These are phyloP conservation scores for Apodemus agrarius DNA, from an alignment of 2,797 vertebrate species.

Conservation along the genomic window DNA sequence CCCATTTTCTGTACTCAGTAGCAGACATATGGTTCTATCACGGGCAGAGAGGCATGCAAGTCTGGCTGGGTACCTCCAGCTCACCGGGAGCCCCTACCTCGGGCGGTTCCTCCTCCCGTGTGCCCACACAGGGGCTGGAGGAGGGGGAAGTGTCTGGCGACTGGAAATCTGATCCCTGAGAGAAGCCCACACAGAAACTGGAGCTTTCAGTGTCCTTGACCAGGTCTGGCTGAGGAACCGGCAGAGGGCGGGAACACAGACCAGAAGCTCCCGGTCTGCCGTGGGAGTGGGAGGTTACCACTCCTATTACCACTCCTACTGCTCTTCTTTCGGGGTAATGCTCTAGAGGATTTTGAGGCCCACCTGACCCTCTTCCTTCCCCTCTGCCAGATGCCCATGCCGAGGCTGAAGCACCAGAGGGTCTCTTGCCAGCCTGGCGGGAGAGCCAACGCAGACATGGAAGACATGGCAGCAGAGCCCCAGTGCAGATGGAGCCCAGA, in stretches of 20 bases:
- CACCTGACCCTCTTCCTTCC: not conserved
- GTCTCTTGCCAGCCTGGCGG: not conserved
- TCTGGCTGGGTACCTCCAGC: not conserved
- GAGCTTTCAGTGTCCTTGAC: slow-evolving; percentile 70
- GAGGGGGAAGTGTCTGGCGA: slow-evolving; percentile 69
- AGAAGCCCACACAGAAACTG: slow-evolving; percentile 68
- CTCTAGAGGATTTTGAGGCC: not conserved
- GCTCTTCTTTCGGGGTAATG: not conserved
- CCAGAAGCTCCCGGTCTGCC: accelerated
- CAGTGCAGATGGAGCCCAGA: not conserved
- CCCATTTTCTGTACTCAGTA: not conserved
- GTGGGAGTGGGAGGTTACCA: no score
- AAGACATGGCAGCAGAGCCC: not conserved
- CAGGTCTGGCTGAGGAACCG: not conserved
- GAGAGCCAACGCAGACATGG: not conserved
- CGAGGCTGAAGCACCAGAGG: not conserved
- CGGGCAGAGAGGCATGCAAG: not conserved
- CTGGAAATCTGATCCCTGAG: slow-evolving; percentile 60
- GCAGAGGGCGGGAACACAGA: not conserved
- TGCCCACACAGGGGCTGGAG: slow-evolving; percentile 16
- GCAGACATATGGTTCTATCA: not conserved
- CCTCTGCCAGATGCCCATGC: not conserved
- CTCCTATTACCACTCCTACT: not conserved
- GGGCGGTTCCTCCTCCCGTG: not conserved
- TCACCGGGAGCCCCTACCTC: slow-evolving; percentile 16